Percentiles rank a stretch among this genome's conserved stretches.
phyloP scores from a whole-genome alignment of 2,888 invertebrate genomes.

The Clepsis dumicolana region DNA sequence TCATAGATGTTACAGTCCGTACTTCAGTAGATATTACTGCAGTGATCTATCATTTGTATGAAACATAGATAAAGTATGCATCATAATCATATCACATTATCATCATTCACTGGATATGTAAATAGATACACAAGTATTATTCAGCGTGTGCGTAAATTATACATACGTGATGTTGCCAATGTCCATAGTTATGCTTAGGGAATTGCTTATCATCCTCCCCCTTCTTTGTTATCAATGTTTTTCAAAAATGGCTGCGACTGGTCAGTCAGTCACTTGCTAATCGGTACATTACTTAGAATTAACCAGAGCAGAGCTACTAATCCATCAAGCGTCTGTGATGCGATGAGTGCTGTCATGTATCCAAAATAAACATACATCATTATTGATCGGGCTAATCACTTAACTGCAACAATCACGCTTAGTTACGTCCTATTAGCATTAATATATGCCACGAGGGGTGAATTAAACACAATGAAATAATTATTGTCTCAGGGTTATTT shows the following conservation, averaged over 20 bases:
- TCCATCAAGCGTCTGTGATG: conserved; percentile 3
- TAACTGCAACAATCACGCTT: conserved; percentile 20
- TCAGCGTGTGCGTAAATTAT: not conserved
- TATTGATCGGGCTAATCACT: conserved; percentile 28
- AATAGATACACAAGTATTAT: not conserved
- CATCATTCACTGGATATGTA: not conserved
- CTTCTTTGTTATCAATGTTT: not conserved
- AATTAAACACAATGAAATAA: conserved; percentile 29
- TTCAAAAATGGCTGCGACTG: no score
- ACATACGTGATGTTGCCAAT: not conserved
- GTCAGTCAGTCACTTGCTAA: not conserved
- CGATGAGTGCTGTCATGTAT: conserved; percentile 25
- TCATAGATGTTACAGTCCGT: not conserved
- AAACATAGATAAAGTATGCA: not conserved
- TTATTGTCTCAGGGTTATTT: conserved; percentile 34
- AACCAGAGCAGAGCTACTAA: not conserved
- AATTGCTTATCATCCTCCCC: not conserved
- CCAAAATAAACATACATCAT: conserved; percentile 8
- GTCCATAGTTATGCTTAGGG: no score
- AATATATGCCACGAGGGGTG: conserved; percentile 20
- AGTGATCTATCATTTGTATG: not conserved
- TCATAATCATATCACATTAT: not conserved
- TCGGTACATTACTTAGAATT: not conserved
- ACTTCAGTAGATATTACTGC: no score
- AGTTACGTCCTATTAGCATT: conserved; percentile 36